phyloP scores from a whole-genome alignment of 2,888 invertebrate genomes.

The Tenthredo notha region DNA sequence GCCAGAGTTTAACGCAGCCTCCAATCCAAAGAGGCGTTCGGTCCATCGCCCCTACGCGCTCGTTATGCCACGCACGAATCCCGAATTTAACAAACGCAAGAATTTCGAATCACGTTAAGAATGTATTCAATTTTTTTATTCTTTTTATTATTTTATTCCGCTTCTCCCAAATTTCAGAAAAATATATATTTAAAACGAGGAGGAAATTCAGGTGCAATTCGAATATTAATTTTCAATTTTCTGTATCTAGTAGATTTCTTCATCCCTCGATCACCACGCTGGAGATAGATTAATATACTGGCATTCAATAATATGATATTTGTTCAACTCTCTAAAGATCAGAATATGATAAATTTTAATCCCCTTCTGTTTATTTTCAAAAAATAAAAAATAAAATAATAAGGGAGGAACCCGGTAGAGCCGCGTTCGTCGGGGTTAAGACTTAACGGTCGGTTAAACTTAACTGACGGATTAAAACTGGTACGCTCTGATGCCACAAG shows the following conservation, averaged over 20 bases:
- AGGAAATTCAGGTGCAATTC: not conserved
- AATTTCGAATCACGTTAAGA: constrained; percentile 34
- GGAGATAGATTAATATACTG: not conserved
- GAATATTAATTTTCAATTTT: not conserved
- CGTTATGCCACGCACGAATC: constrained; percentile 34
- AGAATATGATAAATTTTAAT: constrained; percentile 37
- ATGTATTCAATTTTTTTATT: not conserved
- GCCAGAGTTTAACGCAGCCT: constrained; percentile 67
- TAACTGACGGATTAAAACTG: constrained; percentile 72
- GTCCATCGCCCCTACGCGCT: constrained; percentile 24
- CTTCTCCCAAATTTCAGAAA: not conserved
- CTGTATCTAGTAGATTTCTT: not conserved
- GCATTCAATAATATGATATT: not conserved
- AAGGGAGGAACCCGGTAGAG: constrained; percentile 8
- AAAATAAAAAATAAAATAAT: no score
- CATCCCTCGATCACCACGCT: not conserved
- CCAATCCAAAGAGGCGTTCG: constrained; percentile 20
- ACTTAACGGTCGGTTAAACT: constrained; percentile 72
- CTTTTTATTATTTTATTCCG: not conserved
- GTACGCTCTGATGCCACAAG: constrained; percentile 68
- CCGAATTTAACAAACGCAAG: constrained; percentile 35
- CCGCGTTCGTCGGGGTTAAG: constrained; percentile 60
- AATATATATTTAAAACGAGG: not conserved
- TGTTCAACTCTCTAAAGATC: constrained; percentile 11
- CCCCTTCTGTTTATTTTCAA: constrained; percentile 21